These are phyloP conservation scores for Tolmerus cingulatus DNA, from an alignment of 2,888 invertebrate species.

Conservation along the genomic window DNA sequence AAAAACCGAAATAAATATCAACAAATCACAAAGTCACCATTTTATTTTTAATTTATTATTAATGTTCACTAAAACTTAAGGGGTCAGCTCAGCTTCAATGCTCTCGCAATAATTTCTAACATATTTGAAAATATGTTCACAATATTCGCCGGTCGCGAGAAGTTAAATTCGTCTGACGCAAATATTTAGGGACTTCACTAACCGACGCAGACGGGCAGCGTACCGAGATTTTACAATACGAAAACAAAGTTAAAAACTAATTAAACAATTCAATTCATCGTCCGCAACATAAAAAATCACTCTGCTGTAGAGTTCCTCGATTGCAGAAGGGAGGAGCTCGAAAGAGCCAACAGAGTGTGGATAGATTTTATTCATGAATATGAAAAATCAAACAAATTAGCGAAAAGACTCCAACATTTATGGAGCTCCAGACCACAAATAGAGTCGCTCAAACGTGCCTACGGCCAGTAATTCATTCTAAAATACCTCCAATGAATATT, in stretches of 20 bases:
- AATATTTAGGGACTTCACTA: neutral
- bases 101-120: neutral
- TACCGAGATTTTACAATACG: neutral
- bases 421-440: neutral
- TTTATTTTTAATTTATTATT: slow-evolving; percentile 30
- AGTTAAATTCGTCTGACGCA: neutral
- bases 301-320: neutral
- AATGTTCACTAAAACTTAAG: neutral
- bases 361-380: neutral
- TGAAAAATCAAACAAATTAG: slow-evolving; percentile 26
- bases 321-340: neutral
- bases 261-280: slow-evolving; percentile 9
- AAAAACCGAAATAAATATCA: slow-evolving; percentile 62
- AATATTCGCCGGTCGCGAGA: neutral
- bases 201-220: neutral
- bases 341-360: neutral
- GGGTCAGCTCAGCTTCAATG: neutral
- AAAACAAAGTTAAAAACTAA: slow-evolving; percentile 29
- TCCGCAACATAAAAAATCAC: neutral
- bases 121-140: neutral
- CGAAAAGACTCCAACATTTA: slow-evolving; percentile 26
- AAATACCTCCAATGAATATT: slow-evolving; percentile 3
- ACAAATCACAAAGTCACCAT: neutral
- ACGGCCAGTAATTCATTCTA: slow-evolving; percentile 28
- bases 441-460: slow-evolving; percentile 15